Base-by-base conservation (phyloP, 2,113 vertebrate species). In the Ictalurus punctatus region DNA sequence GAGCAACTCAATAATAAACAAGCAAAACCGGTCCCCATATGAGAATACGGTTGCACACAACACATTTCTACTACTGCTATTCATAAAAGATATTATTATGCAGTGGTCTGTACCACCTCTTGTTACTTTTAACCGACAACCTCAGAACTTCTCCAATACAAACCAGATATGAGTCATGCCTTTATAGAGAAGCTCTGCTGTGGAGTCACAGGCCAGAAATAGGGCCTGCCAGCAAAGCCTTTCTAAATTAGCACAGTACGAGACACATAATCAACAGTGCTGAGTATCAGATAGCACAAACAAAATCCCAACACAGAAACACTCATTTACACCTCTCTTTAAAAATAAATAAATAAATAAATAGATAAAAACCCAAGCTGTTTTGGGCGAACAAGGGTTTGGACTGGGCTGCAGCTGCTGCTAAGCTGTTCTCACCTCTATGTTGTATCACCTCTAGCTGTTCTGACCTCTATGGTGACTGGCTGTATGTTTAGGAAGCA, bases 181-280 rank as follows among this genome's bases (percentile, higher is more conserved):
- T 89, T 85, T 86, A 89, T 19, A 85, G 44, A 58, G 71, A 76
- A 61, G 83, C 88, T 89, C 83, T 59, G 52, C 59, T 40, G 27
- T 27, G 52, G 34, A 23, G 56, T 84, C 87, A 78, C 37, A 74
- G 69, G 67, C 30, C 88, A 81, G 63, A 89, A 85, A 89, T 89
- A 89, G 88, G 82, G 61, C 88, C 83, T 56, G 88, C 56, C 83
- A 71, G 88, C 25, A 89, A 69, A 78, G 59, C 74, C 74, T 56
- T 67, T 81, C 88, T 81, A 71, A 86, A 71, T 85, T 86, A 81
- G 88, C 88, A 58, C 74, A 59, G 74, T 27, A 34, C 3, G 23
- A 19, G 48, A 19, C 37, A 52, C 6, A 37, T 30, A 40, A 27
- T 54, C 56, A 76, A 34, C 82, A 84, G 58, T 74, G 63, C 58